phyloP scores from a whole-genome alignment of 2,888 invertebrate genomes.

The Deroplatys truncata region DNA sequence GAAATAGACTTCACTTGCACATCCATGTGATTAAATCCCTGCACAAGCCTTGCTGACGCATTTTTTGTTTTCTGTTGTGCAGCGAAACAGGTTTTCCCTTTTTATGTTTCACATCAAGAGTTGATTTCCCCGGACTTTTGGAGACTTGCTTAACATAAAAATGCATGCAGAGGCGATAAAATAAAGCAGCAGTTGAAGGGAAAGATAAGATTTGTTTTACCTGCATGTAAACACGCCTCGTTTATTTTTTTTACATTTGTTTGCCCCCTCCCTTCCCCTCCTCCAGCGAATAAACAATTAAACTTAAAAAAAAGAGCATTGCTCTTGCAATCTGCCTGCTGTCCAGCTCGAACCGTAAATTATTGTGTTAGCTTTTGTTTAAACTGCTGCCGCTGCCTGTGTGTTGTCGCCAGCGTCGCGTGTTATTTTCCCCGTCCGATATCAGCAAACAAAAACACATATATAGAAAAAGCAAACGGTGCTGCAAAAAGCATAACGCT shows the following conservation, averaged over 20 bases:
- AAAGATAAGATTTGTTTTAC: background rate
- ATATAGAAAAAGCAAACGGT: background rate
- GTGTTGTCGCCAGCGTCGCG: background rate
- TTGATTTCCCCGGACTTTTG: too few relatives aligned
- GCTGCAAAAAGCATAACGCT: too few relatives aligned
- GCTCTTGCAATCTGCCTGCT: background rate
- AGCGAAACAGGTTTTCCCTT: too few relatives aligned
- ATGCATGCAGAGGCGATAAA: too few relatives aligned
- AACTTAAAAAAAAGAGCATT: background rate
- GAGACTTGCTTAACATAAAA: too few relatives aligned
- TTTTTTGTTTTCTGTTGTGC: too few relatives aligned
- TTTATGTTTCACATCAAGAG: too few relatives aligned
- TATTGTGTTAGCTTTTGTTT: background rate
- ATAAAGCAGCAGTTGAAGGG: background rate
- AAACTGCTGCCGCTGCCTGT: too few relatives aligned
- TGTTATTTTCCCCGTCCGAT: background rate
- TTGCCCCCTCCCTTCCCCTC: too few relatives aligned
- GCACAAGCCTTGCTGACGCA: too few relatives aligned
- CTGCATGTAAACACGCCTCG: background rate
- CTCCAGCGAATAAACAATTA: background rate
- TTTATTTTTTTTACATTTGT: background rate
- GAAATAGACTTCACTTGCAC: too few relatives aligned
- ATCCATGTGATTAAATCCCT: too few relatives aligned
- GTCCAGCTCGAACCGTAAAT: background rate
- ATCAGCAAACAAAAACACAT: background rate